Base-by-base conservation (phyloP, 2,888 invertebrate species). In the Catocala sponsa region DNA sequence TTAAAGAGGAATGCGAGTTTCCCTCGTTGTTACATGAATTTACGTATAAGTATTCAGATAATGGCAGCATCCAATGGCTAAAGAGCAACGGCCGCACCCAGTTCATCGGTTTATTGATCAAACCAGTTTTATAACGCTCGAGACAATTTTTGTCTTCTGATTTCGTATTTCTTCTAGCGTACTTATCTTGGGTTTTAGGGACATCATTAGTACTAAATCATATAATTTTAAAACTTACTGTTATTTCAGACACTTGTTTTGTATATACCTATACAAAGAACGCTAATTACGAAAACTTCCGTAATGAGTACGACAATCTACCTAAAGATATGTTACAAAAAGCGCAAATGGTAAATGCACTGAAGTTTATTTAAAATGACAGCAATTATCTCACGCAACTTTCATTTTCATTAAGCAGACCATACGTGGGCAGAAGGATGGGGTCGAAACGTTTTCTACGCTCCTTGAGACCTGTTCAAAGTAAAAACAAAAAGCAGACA, bases 111-210 rank as follows among this genome's bases (percentile, higher is more conserved):
- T 80, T 76, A 76, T 74, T 72, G 70, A 70, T 68, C 74, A 72
- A 87, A 90, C 90, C 84, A 74, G 90, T 91, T 88, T 81, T 70
- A 81, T 81, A 66, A 82, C 82, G 82, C 78, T 73, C 58, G 64
- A 64, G 68, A 65, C 70, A 76, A 72, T 77, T 72, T 80, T 78
- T 66, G 33, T 72, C 63, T 77, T 68, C 63, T 68, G 68, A 65
- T 78, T 78, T 81, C 72, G 38, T 76, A 68, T 71, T 68, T 70
- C 66, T 68, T 61, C 64, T 70, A 71, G 62, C 25, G 4, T 25
- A 25, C 25, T 25, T 25, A 25, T 25, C 25, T 25, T 25, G 25
- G 25, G 25, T 25, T 25, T 25, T 4, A 25, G 25, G 25, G 2
- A 25, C 25, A 25, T 25, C 25, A 25, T 25, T 25, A 25, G 25